Conservation (phyloP, 2,888 invertebrate genomes). For the Octonoba sinensis region DNA sequence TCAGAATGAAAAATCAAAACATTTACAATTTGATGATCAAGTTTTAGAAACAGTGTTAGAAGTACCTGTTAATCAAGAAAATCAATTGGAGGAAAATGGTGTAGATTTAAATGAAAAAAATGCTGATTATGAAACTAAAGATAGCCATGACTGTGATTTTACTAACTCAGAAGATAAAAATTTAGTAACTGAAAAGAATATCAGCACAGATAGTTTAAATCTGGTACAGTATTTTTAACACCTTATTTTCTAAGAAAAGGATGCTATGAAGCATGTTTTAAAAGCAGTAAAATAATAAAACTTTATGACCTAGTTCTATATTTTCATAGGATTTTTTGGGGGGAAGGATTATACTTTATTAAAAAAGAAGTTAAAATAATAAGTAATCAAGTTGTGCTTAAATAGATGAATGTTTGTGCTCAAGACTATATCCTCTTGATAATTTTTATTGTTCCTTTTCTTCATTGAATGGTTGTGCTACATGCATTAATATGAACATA, state of each 20-base stretch:
- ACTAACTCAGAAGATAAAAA: background rate
- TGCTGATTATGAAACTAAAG: background rate
- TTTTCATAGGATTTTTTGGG: no score
- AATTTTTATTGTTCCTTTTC: no score
- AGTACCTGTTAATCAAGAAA: background rate
- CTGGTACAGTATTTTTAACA: slow-evolving; percentile 2
- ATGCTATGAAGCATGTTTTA: no score
- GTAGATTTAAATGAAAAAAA: background rate
- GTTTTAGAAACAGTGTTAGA: background rate
- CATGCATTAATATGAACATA: no score
- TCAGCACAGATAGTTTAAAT: background rate
- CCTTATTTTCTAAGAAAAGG: background rate
- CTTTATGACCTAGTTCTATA: no score
- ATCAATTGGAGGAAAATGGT: background rate
- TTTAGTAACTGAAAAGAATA: slow-evolving; percentile 4
- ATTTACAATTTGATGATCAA: slow-evolving; percentile 21
- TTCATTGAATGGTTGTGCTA: no score
- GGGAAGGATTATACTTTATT: no score
- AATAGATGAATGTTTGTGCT: no score
- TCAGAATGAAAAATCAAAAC: slow-evolving; percentile 11
- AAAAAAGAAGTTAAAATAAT: no score
- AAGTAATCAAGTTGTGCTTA: no score
- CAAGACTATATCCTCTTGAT: no score
- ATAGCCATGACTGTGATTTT: background rate
- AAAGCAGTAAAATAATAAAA: no score